Base-by-base conservation (phyloP, 2,888 invertebrate species). In the Heliconius cydno region DNA sequence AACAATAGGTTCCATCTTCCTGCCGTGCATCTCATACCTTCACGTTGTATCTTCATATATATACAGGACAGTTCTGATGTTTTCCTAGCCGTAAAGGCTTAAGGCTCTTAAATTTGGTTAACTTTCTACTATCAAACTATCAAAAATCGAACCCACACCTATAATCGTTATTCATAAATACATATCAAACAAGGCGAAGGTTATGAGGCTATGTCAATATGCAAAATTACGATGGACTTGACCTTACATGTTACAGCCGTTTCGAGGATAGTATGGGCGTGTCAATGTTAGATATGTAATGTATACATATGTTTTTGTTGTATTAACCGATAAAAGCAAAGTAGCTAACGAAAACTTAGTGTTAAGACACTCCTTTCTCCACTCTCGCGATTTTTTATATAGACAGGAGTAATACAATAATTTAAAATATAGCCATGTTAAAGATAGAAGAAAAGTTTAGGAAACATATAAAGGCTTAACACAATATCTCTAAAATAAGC, bases 171-270 rank as follows among this genome's bases (percentile, higher is more conserved):
- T 41, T 25, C 15, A 25, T 25, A 60, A 57, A 60, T 41, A 41
- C 41, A 3, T 15, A 25, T 70, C n/a, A 73, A 72, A 30, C 68
- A 60, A 34, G n/a, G 19, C 57, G 46, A 57, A 75, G 74, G 66
- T n/a, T 60, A n/a, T 60, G n/a, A 52, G 22, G 19, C 28, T 19
- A 75, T 7, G 57, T 34, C n/a, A 73, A 72, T 60, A 60, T 60
- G 73, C 60, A 73, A 73, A 73, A 73, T 73, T 60, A 73, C 73
- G 57, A n/a, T 73, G 60, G 34, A 57, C 73, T 60, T 73, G 73
- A 73, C 73, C 73, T 73, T 60, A 73, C 60, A 73, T 15, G 73
- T 25, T 25, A 46, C 71, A n/a, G n/a, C 34, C 25, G 19, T 73
- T 73, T 73, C 25, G 25, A n/a, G n/a, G 60, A 60, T 60, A 57